These are phyloP conservation scores for Ceratosolen solmsi DNA, from an alignment of 1,140 invertebrate species.

Conservation along the genomic window DNA sequence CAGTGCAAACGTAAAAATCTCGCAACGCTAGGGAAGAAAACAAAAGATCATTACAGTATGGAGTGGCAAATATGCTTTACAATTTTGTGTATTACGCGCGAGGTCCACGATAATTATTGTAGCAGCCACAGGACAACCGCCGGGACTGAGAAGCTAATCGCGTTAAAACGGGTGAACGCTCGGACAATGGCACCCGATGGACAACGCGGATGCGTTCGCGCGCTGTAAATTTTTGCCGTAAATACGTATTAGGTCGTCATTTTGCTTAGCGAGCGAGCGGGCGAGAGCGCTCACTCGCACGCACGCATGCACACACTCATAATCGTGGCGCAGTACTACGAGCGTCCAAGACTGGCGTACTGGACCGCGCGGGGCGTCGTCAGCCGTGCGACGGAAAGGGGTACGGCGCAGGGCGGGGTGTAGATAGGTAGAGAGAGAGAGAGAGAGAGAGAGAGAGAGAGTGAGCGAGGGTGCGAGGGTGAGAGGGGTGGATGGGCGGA, in stretches of 20 bases:
- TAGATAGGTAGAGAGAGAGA: no score
- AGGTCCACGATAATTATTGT: constrained; percentile 26
- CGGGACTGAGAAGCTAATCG: constrained; percentile 32
- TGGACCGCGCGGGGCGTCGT: constrained; percentile 56
- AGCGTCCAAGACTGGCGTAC: constrained; percentile 41
- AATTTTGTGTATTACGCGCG: constrained; percentile 36
- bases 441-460: no score
- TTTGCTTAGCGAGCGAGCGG: no score
- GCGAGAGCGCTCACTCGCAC: no score
- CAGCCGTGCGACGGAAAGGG: no score
- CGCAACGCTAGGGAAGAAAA: not conserved
- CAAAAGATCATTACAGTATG: not conserved
- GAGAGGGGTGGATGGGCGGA: not conserved
- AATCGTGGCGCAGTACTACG: not conserved
- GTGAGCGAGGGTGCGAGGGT: not conserved
- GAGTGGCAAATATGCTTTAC: not conserved
- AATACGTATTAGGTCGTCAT: constrained; percentile 67
- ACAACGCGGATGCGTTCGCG: constrained; percentile 24
- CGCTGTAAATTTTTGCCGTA: constrained; percentile 68
- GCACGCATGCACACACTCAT: no score
- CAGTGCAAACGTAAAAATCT: not conserved
- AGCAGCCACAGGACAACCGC: constrained; percentile 39
- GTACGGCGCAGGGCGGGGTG: no score
- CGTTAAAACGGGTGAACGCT: constrained; percentile 49
- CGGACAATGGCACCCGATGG: constrained; percentile 48